Conservation (phyloP, 2,797 vertebrate genomes). For the Channa striata region DNA sequence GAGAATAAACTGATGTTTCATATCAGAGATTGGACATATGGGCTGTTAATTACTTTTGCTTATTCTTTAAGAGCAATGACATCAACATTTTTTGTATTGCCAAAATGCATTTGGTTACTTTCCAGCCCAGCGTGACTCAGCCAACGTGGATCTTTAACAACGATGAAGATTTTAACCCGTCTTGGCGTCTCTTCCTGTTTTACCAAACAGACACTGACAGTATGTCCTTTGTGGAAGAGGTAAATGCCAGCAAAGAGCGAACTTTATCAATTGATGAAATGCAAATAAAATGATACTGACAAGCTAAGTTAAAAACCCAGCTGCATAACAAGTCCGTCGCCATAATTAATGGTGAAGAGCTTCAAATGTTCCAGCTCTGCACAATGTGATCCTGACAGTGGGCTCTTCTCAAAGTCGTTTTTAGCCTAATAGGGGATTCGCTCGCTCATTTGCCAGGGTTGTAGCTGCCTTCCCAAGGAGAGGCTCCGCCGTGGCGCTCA, state of each 20-base stretch:
- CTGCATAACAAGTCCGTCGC: slow-evolving; percentile 17
- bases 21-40: too few species aligned
- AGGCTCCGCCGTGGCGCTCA: slow-evolving; percentile 25
- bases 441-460: slow-evolving; percentile 22
- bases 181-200: slow-evolving; percentile 7
- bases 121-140: not conserved
- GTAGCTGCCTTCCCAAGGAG: slow-evolving; percentile 23
- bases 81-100: too few species aligned
- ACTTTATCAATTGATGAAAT: slow-evolving; percentile 8
- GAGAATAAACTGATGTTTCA: too few species aligned
- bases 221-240: not conserved
- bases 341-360: slow-evolving; percentile 34
- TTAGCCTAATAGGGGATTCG: slow-evolving; percentile 23
- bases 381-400: slow-evolving; percentile 40
- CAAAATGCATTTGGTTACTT: not conserved
- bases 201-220: not conserved
- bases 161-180: not conserved
- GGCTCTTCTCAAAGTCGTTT: slow-evolving; percentile 49
- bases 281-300: slow-evolving; percentile 3
- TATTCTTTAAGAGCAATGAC: too few species aligned
- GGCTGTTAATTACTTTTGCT: too few species aligned
- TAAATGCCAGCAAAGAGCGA: slow-evolving; percentile 1
- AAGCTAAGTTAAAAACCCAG: not conserved
- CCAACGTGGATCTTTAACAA: slow-evolving; percentile 5
- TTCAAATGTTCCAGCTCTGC: not conserved